Evolutionary conservation across 2,113 vertebrate genomes (phyloP).

Genomic region (Bufo bufo): DNA sequence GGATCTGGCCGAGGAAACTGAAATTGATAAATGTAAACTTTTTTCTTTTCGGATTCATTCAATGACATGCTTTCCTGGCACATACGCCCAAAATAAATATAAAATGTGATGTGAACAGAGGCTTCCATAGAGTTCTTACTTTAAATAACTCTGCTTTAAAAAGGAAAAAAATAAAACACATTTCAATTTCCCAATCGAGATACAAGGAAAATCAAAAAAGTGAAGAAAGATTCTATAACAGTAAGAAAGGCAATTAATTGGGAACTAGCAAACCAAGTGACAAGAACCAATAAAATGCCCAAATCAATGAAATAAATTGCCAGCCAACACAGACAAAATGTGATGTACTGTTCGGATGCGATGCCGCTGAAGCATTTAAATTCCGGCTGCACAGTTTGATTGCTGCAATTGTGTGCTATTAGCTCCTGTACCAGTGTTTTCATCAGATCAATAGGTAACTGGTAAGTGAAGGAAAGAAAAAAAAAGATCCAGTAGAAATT

Average conservation of each 20-base stretch:
- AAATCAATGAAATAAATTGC: conserved; percentile 36
- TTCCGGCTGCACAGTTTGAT: conserved; percentile 28
- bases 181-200: no score
- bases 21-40: neutral
- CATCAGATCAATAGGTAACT: conserved; percentile 38
- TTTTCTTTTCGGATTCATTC: neutral
- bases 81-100: neutral
- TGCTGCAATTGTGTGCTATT: conserved; percentile 40
- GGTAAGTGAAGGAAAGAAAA: conserved; percentile 39
- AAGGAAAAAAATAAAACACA: neutral
- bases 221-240: neutral
- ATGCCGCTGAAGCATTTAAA: conserved; percentile 44
- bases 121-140: neutral
- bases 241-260: neutral
- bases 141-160: neutral
- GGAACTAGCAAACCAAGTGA: neutral
- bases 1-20: neutral
- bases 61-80: neutral
- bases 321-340: conserved; percentile 4
- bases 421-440: conserved; percentile 23
- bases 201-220: neutral
- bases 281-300: conserved; percentile 20
- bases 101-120: no score
- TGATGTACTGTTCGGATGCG: neutral
- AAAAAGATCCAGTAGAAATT: conserved; percentile 6